These are phyloP conservation scores for Passer montanus DNA, from an alignment of 2,113 vertebrate species.

Conservation along the genomic window DNA sequence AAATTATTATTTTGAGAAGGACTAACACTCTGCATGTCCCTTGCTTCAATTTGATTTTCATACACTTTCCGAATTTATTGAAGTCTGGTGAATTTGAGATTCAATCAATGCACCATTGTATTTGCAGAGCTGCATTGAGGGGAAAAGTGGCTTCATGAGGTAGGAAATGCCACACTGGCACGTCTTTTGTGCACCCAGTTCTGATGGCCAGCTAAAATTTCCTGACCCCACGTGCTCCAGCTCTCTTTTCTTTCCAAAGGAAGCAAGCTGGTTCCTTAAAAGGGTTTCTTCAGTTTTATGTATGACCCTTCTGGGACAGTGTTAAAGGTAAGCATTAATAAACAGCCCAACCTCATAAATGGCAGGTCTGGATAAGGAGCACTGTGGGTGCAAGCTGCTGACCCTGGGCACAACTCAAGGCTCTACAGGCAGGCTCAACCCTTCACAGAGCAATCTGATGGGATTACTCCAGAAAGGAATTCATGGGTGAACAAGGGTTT, in stretches of 20 bases:
- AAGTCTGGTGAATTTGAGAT: slow-evolving; percentile 40
- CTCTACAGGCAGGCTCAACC: background rate
- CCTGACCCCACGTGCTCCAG: slow-evolving; percentile 9
- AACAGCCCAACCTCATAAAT: background rate
- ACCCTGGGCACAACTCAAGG: background rate
- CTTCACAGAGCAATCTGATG: background rate
- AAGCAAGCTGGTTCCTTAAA: slow-evolving; percentile 7
- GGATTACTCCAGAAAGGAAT: background rate
- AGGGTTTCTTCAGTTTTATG: slow-evolving; percentile 11
- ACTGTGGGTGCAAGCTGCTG: accelerated
- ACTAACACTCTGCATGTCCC: slow-evolving; percentile 63
- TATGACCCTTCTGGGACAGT: background rate
- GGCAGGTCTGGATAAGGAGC: background rate
- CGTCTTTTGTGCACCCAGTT: background rate
- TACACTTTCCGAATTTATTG: slow-evolving; percentile 63
- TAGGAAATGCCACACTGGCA: slow-evolving; percentile 22
- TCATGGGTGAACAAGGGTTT: background rate
- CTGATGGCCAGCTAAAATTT: background rate
- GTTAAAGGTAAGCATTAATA: background rate
- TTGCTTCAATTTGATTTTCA: slow-evolving; percentile 69
- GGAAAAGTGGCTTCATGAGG: slow-evolving; percentile 21
- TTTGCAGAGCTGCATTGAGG: background rate
- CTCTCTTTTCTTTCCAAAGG: slow-evolving; percentile 34
- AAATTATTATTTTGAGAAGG: slow-evolving; percentile 77
- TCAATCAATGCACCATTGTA: slow-evolving; percentile 31